Evolutionary conservation across 2,797 vertebrate species (phyloP), one percentile per base, ranked within the genome.

Genomic region (Alfaro cultratus): DNA sequence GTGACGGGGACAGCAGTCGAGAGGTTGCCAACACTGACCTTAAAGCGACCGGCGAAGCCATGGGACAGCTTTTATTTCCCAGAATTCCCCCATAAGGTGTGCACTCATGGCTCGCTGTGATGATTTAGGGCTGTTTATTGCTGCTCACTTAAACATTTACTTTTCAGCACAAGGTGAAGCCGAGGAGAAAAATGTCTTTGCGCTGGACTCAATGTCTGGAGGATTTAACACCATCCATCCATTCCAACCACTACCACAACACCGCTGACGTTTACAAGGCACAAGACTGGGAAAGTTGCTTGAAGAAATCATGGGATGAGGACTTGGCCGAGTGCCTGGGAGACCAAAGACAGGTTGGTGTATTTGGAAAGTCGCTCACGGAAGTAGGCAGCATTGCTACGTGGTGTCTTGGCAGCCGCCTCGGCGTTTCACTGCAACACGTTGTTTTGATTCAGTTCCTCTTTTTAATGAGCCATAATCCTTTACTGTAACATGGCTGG

Each of bases 91-190:
- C 90, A 88, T 87, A 89, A 92, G 92, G 92, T 93, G 87, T 60
- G 80, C 74, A 67, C 81, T 70, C 76, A 0, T 64, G 26, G 88
- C 85, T 55, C 62, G 1, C 46, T 53, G 2, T n/a, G 77, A 86
- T 94, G 90, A 95, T 95, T 95, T 94, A 95, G 36, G 80, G 41
- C 5, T 94, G 93, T 94, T 95, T 95, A 95, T 91, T 80, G 29
- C 64, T 8, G 68, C 87, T 92, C 82, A 81, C 92, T 94, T 94
- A 95, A 95, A 95, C 93, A 94, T 95, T 95, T 95, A 95, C 93
- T 89, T 90, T 93, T 84, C 87, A 80, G 92, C 86, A 80, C 89
- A 91, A 93, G 92, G 94, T 94, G 93, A 92, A 93, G 87, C 89
- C 36, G 75, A 74, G 75, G 87, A 93, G 92, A 94, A 79, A 83